Evolutionary conservation across 2,888 invertebrate species (phyloP), one percentile per base, ranked within the genome.

Genomic region (Zeuzera pyrina): DNA sequence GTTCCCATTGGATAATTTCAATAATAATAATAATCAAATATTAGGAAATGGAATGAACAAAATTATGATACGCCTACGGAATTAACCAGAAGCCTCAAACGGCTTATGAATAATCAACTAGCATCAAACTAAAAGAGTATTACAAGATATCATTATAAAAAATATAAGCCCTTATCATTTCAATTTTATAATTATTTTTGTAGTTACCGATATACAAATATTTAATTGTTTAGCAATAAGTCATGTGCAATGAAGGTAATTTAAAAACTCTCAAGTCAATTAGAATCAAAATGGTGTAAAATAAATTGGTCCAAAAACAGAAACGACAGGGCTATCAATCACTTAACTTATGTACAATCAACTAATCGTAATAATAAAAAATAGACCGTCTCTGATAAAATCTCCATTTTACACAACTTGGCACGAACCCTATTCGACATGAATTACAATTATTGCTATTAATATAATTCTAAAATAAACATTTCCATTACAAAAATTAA

Each of bases 401-500:
- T 65, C 57, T 68, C 56, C 60, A 61, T 59, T 55, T 49, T 51
- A 57, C 62, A 65, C 59, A 67, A 68, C 71, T 77, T 77, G 77
- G 76, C 76, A 76, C 77, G 49, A 64, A 64, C 59, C 60, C 57
- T 53, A 53, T 35, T 47, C 52, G 49, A 51, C 43, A 34, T 42
- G 41, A 43, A 45, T 32, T 46, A 47, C 57, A 51, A 51, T 47
- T 52, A 56, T 60, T 41, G 37, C 55, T 62, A 61, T 42, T 43
- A 53, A 57, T 54, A 51, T 51, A 54, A 44, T 46, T 65, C 58
- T 68, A 73, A 68, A 74, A 74, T 74, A 78, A 76, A 78, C 72
- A 69, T 71, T 76, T 69, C 66, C 54, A 70, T 68, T 71, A 74
- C 52, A 70, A 67, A 39, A 70, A 70, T 69, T 68, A 67, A 76